Evolutionary conservation across 2,888 invertebrate species (phyloP), one percentile per base, ranked within the genome.

Genomic region (Cosmopolites sordidus): DNA sequence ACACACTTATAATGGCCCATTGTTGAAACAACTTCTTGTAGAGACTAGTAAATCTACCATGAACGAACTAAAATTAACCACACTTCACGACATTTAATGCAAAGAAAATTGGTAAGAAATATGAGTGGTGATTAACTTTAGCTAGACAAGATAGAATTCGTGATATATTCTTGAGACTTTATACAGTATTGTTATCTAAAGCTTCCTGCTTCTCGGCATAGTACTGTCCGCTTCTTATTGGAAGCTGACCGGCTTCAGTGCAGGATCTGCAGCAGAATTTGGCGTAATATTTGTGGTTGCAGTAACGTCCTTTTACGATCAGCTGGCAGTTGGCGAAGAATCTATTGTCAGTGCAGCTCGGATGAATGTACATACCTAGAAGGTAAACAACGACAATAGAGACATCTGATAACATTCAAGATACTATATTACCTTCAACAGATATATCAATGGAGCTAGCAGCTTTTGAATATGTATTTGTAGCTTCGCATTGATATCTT

Each of bases 251-350:
- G 0, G 92, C 91, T 70, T 88, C 79, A 56, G 92, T 89, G 72
- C 96, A 96, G 1, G 94, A 92, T 71, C 86, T 83, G 76, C 96
- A 97, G 75, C 96, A 97, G 83, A 94, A 93, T 58, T 82, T 82
- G 60, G 92, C 91, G 75, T 96, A 97, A 76, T 94, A 96, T 61
- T 81, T 80, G 76, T 96, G 92, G n/a, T 78, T 77, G 72, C 96
- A 97, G 72, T 87, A 91, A 51, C 81, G 80, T 51, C 86, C 92
- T 66, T 81, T 78, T 2, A 96, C 92, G 64, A 96, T 95, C 50
- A 95, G 79, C 39, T 81, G 78, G 73, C 96, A 97, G 70, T 93
- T 90, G 47, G 95, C 94, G 72, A 92, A 90, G 79, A 83, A 87
- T 38, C 84, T 83, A 69, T 87, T 92, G 76, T 96, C 95, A 43